Conservation (phyloP, 2,797 vertebrate genomes). For the Eulemur coronatus region DNA sequence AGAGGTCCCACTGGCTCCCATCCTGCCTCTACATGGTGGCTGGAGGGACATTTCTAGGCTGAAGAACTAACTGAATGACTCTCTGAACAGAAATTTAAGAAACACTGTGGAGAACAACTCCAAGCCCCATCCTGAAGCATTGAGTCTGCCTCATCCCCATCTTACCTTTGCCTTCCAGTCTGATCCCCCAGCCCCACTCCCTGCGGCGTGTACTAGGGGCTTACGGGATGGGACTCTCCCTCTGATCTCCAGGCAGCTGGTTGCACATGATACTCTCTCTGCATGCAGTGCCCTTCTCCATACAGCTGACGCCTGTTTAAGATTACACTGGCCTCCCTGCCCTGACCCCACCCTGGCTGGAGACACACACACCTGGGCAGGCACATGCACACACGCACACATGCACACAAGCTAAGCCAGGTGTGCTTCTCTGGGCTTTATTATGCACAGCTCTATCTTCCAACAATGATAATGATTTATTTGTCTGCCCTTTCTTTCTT, state of each 20-base stretch:
- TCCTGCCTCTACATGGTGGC: background rate
- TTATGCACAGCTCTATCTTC: background rate
- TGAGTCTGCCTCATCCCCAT: background rate
- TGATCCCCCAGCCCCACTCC: background rate
- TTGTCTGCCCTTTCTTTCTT: background rate
- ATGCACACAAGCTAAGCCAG: background rate
- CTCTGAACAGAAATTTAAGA: background rate
- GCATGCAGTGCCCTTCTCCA: background rate
- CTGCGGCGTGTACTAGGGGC: too few relatives aligned
- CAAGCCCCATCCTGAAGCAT: background rate
- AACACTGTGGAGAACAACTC: accelerated
- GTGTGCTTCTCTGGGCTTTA: background rate
- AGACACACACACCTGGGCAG: too few relatives aligned
- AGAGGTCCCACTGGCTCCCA: background rate
- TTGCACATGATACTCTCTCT: accelerated
- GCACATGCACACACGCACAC: background rate
- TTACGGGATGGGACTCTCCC: background rate
- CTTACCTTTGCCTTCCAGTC: background rate
- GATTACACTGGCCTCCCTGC: accelerated
- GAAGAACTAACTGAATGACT: too few relatives aligned
- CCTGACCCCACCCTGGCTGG: background rate
- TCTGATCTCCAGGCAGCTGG: background rate
- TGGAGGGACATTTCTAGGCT: background rate
- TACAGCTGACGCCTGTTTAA: background rate
- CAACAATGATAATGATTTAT: background rate